A percentile compares a stretch with the other conserved stretches of the same genome.
phyloP scores from a whole-genome alignment of 1,140 invertebrate genomes.

The Drosophila miranda region DNA sequence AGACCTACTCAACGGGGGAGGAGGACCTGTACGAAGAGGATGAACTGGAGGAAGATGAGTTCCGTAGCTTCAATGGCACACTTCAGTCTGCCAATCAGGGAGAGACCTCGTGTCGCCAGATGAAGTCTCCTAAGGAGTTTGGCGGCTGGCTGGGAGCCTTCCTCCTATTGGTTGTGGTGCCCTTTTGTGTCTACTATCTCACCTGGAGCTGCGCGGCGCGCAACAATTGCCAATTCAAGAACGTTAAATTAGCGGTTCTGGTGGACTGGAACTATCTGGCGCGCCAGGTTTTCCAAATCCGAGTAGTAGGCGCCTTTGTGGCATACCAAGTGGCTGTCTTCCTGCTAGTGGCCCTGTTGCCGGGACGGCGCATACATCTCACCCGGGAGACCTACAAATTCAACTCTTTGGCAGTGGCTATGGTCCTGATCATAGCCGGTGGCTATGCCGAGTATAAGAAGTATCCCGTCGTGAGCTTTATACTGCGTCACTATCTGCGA shows the following conservation, averaged over 20 bases:
- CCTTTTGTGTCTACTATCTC: conserved; percentile 64
- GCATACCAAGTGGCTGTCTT: conserved; percentile 76
- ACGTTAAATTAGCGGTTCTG: conserved; percentile 51
- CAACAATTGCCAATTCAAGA: conserved; percentile 75
- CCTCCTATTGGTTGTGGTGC: conserved; percentile 60
- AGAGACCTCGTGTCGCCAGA: conserved; percentile 41
- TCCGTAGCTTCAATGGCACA: conserved; percentile 65
- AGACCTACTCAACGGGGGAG: conserved; percentile 83
- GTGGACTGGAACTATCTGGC: conserved; percentile 58
- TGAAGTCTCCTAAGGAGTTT: conserved; percentile 66
- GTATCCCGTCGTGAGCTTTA: conserved; percentile 81
- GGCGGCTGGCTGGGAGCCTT: conserved; percentile 74
- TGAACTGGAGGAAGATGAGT: conserved; percentile 52
- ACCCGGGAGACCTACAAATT: conserved; percentile 82
- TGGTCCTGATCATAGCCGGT: conserved; percentile 72
- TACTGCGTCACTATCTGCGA: conserved; percentile 83
- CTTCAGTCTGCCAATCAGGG: conserved; percentile 27
- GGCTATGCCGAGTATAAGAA: conserved; percentile 81
- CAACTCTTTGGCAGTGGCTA: conserved; percentile 81
- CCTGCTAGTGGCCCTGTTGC: conserved; percentile 80
- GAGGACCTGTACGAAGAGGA: conserved; percentile 68
- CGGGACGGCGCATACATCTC: conserved; percentile 81
- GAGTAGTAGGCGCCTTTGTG: conserved; percentile 67
- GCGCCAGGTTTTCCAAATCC: conserved; percentile 70
- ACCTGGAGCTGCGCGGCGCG: conserved; percentile 78